Evolutionary conservation across 2,113 vertebrate genomes (phyloP).

Genomic region (Gymnorhina tibicen): DNA sequence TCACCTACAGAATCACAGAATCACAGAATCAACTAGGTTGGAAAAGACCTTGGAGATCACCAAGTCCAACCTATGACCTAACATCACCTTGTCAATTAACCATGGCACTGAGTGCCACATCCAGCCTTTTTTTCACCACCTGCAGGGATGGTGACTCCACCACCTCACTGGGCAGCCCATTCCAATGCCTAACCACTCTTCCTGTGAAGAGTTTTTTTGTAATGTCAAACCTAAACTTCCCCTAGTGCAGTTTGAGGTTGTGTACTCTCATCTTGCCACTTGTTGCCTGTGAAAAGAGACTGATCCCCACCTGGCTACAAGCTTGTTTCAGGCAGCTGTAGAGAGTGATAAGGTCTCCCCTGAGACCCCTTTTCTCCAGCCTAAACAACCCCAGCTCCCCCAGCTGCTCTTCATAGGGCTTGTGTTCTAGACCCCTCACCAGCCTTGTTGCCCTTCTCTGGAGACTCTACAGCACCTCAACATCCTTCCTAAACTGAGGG

Average conservation of each 20-base stretch:
- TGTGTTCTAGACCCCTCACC: not conserved
- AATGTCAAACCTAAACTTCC: not conserved
- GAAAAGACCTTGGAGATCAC: not conserved
- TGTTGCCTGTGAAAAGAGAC: not conserved
- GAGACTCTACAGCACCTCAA: rapidly evolving
- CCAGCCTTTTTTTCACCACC: not conserved
- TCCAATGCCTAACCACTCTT: not conserved
- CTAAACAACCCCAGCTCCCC: not conserved
- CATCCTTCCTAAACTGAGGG: not conserved
- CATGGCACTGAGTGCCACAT: not conserved
- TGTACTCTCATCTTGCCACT: not conserved
- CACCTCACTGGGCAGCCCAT: too few relatives aligned
- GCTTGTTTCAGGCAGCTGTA: not conserved
- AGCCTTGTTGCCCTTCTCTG: not conserved
- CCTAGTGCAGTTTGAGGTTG: not conserved
- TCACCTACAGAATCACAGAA: not conserved
- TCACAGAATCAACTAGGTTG: not conserved
- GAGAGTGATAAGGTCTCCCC: too few relatives aligned
- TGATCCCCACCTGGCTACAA: not conserved
- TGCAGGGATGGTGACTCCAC: not conserved
- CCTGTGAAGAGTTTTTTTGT: not conserved
- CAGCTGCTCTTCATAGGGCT: rapidly evolving
- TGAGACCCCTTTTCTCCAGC: not conserved
- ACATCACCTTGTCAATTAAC: not conserved
- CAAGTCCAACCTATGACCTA: not conserved